Evolutionary conservation across 1,140 invertebrate genomes (phyloP).

Genomic region (Drosophila sulfurigaster): DNA sequence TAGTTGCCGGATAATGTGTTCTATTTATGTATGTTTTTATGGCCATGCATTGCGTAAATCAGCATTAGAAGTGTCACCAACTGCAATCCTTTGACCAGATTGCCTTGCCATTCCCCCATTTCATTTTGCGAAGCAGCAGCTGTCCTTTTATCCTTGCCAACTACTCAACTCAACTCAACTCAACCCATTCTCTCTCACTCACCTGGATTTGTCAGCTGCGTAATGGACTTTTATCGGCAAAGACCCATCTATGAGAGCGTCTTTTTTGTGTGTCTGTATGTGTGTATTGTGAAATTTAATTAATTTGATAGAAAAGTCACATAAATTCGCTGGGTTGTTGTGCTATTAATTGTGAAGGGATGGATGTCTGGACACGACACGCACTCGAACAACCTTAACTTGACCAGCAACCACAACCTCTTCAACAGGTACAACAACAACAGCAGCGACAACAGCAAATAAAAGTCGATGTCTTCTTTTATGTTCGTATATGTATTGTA

Average conservation of each 20-base stretch:
- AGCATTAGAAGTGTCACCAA: slow-evolving; percentile 38
- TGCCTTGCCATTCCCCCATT: background rate
- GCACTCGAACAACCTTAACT: background rate
- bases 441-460: background rate
- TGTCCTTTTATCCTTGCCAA: slow-evolving; percentile 20
- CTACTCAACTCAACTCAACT: background rate
- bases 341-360: slow-evolving; percentile 15
- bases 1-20: slow-evolving; percentile 53
- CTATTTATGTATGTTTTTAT: slow-evolving; percentile 51
- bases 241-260: slow-evolving; percentile 33
- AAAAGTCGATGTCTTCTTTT: slow-evolving; percentile 25
- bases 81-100: slow-evolving; percentile 6
- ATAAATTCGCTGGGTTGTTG: slow-evolving; percentile 20
- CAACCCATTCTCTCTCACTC: background rate
- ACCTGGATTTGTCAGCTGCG: slow-evolving; percentile 43
- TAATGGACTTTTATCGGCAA: slow-evolving; percentile 40
- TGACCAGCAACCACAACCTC: background rate
- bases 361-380: slow-evolving; percentile 13
- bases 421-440: slow-evolving; percentile 8
- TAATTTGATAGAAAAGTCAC: slow-evolving; percentile 34
- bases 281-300: slow-evolving; percentile 44
- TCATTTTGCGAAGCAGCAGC: background rate
- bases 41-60: slow-evolving; percentile 46
- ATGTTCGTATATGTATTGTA: slow-evolving; percentile 32
- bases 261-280: no score